Percentiles rank a stretch among this genome's conserved stretches.
Conservation (phyloP, 2,797 vertebrate species). For the Pangasius krempfi region DNA sequence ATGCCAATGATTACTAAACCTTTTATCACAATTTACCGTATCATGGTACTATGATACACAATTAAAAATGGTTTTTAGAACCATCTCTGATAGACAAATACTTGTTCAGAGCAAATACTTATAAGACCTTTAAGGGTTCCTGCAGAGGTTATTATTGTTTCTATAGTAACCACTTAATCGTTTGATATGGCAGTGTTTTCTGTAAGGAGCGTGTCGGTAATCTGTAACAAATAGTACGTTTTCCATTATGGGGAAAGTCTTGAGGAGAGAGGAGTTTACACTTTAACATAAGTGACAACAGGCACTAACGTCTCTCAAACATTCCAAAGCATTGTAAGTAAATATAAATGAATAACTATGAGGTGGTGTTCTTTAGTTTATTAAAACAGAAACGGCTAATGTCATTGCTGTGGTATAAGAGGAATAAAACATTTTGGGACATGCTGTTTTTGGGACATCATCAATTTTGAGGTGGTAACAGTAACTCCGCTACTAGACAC, state of each 20-base stretch:
- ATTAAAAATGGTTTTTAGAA: not conserved
- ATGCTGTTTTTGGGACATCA: not conserved
- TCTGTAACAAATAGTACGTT: not conserved
- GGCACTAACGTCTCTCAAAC: not conserved
- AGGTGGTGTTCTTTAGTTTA: not conserved
- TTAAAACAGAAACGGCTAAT: not conserved
- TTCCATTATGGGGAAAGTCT: not conserved
- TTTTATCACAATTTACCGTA: no score
- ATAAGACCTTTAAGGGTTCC: no score
- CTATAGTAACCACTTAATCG: not conserved
- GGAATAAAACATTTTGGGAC: not conserved
- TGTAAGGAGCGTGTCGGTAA: not conserved
- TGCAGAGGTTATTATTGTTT: not conserved
- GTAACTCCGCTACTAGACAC: not conserved
- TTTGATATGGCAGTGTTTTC: not conserved
- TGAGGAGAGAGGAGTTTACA: no score
- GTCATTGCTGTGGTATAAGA: no score
- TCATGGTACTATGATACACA: not conserved
- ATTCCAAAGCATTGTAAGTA: not conserved
- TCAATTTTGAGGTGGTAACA: no score
- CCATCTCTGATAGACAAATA: not conserved
- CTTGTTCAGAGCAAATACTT: no score
- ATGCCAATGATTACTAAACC: no score
- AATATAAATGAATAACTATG: not conserved
- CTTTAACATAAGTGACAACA: not conserved